Conservation (phyloP, 2,113 vertebrate genomes). For the Tylochromis polylepis region DNA sequence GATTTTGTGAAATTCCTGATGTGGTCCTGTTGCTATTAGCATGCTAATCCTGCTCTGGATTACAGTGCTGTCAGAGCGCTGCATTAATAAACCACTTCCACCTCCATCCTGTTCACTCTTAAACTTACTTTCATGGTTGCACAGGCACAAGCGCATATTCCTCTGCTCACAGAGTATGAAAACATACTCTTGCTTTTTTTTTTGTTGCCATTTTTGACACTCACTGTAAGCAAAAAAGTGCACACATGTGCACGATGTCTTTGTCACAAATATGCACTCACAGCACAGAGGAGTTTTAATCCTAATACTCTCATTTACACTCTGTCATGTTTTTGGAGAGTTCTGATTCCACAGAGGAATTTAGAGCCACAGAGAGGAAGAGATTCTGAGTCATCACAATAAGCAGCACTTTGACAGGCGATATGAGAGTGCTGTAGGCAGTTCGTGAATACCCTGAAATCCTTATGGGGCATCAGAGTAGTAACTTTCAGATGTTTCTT, state of each 20-base stretch:
- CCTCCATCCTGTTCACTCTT: background rate
- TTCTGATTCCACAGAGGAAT: background rate
- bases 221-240: background rate
- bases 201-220: background rate
- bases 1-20: background rate
- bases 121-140: background rate
- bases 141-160: background rate
- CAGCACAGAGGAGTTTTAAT: background rate
- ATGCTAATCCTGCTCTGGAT: conserved; percentile 32
- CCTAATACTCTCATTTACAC: background rate
- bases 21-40: conserved; percentile 9
- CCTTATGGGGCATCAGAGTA: background rate
- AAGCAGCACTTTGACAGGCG: background rate
- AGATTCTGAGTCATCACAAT: background rate
- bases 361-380: background rate
- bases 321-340: background rate
- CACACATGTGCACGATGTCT: background rate
- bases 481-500: background rate
- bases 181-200: background rate
- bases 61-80: conserved; percentile 6
- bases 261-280: background rate
- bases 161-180: background rate
- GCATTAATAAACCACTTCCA: conserved; percentile 7
- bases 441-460: background rate
- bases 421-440: background rate